Evolutionary conservation across 2,797 vertebrate species (phyloP), one percentile per base, ranked within the genome.

Genomic region (Psittacula echo): DNA sequence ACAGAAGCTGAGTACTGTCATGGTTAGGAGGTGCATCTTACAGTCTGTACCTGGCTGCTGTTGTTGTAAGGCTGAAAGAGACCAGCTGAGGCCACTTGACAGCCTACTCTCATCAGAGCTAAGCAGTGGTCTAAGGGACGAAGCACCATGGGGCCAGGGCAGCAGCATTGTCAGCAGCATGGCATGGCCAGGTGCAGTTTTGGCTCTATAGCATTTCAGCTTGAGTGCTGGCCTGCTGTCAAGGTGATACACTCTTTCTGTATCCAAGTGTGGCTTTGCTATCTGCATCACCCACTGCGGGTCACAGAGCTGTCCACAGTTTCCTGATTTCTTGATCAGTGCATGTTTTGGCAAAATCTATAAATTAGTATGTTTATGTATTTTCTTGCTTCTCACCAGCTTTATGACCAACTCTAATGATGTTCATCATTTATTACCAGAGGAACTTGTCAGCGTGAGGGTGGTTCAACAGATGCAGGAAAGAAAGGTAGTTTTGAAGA

Each of bases 121-220:
- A 13, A 16, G 44, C 0, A 0, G 13, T 44, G 54, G 26, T 32
- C 37, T 9, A 7, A 24, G 32, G 27, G 62, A 34, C 47, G 15
- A 32, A 2, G 0, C 0, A 0, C 9, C 34, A 4, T 0, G 1
- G 32, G 14, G 20, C 21, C 12, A 19, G 58, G 68, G 27, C 47
- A n/a, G 39, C 24, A 23, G 44, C 12, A 44, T 4, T 1, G 5
- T 21, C 1, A 1, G 42, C 4, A 2, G 4, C 2, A 2, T 27
- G 27, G 22, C 47, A 5, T 0, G 1, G 37, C 17, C 20, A 0
- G 0, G 8, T 54, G 37, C 13, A 0, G 18, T 41, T 64, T 58
- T 30, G 34, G 7, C 42, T 51, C 9, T 61, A 1, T 15, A 41
- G 22, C 0, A 2, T 48, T 27, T n/a, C 61, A 37, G 20, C 42